Evolutionary conservation across 2,888 invertebrate species (phyloP), one percentile per base, ranked within the genome.

Genomic region (Gerris lacustris): DNA sequence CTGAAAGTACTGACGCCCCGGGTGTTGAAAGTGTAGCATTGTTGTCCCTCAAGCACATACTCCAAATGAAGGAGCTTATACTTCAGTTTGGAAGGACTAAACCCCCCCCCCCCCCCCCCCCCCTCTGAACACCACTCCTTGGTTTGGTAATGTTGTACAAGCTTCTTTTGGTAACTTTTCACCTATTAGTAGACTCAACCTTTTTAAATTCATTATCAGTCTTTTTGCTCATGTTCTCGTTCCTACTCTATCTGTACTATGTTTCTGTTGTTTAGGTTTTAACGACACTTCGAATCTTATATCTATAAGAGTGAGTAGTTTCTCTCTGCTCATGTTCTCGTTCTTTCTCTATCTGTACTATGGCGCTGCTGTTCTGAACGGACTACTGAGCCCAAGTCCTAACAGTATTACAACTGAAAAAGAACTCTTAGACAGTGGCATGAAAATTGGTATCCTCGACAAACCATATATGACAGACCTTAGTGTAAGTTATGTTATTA

Each of bases 351-450:
- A 74, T 17, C 72, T 74, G 17, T 76, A 74, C 72, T 76, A 76
- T 69, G 73, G 73, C 44, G 74, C 75, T 18, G 73, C 74, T 4
- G 74, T 76, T n/a, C 74, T 76, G 72, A 75, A 75, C n/a, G 73
- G 72, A 31, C 72, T 76, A 17, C 70, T 76, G 63, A 72, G 73
- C 44, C 76, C 76, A 6, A 72, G 72, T 5, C 74, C 76, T 31
- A 73, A 71, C 62, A 73, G 72, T 31, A 74, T 76, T 44, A 67
- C 70, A 7, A 72, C 73, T 7, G 67, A 72, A 18, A 62, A 45
- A n/a, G 70, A 72, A 44, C 70, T 73, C 5, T 47, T 74, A 5
- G 70, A 69, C 67, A 74, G 74, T 68, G 66, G 71, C 44, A 70
- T 75, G 17, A 45, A 69, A 62, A 66, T 72, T 44, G 75, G 72